A percentile compares a stretch with the other conserved stretches of the same genome.
phyloP scores from a whole-genome alignment of 2,113 vertebrate genomes.

The Gnathonemus echidnorhynchus region DNA sequence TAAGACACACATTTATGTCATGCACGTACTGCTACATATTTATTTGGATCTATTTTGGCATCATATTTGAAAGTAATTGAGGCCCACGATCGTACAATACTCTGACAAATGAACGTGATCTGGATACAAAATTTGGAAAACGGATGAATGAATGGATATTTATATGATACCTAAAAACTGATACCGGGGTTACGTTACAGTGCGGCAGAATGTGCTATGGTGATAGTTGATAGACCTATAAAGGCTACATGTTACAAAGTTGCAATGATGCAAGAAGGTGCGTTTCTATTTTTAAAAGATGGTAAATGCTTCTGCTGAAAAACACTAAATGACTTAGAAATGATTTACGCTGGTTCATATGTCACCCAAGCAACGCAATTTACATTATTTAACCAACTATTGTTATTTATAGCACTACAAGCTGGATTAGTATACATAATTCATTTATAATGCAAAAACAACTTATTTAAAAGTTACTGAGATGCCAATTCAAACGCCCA shows the following conservation, averaged over 20 bases:
- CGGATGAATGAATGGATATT: conserved; percentile 10
- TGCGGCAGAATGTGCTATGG: not conserved
- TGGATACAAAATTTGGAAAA: conserved; percentile 4
- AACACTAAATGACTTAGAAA: not conserved
- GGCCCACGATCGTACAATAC: not conserved
- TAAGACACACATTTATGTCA: not conserved
- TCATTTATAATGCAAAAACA: not conserved
- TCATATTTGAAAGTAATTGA: not conserved
- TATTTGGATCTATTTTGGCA: not conserved
- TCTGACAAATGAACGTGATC: not conserved
- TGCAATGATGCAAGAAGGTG: not conserved
- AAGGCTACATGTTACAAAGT: not conserved
- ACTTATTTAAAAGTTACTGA: not conserved
- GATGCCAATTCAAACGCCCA: not conserved
- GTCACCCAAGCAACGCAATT: not conserved
- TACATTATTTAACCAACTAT: not conserved
- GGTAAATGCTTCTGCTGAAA: not conserved
- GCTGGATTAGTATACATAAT: not conserved
- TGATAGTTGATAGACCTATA: not conserved
- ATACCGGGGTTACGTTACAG: not conserved
- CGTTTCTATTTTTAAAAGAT: not conserved
- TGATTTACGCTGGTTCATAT: not conserved
- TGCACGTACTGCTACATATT: not conserved
- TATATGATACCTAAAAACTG: not conserved
- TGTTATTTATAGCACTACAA: not conserved